A percentile compares a stretch with the other conserved stretches of the same genome.
These are phyloP conservation scores for Pseudochirops corinnae DNA, from an alignment of 2,797 vertebrate species.

Conservation along the genomic window DNA sequence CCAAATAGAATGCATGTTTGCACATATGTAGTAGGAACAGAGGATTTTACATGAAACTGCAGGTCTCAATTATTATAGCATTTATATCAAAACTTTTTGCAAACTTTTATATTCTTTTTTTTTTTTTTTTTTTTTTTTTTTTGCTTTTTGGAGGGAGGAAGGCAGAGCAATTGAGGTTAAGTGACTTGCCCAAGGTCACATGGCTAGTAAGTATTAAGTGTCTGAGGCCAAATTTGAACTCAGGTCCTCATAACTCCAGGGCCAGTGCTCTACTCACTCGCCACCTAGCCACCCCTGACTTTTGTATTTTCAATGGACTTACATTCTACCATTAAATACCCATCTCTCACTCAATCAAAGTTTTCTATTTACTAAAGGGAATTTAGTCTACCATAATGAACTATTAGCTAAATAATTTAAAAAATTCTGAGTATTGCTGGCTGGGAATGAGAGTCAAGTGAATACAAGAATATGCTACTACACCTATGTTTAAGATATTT, in stretches of 20 bases:
- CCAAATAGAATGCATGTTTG: not conserved
- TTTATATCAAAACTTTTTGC: not conserved
- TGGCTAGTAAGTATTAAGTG: no score
- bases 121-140: no score
- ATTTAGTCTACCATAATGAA: not conserved
- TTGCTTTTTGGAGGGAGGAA: no score
- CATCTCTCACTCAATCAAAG: not conserved
- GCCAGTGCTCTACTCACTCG: no score
- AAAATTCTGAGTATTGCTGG: not conserved
- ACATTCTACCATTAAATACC: not conserved
- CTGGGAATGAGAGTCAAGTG: not conserved
- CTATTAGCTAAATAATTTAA: not conserved
- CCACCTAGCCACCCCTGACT: no score
- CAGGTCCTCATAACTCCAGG: no score
- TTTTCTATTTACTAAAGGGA: not conserved
- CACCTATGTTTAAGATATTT: not conserved
- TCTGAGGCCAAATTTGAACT: no score
- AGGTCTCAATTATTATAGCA: not conserved
- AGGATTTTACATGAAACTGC: not conserved
- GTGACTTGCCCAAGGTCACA: no score
- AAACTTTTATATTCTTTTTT: not conserved
- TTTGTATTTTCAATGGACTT: not conserved
- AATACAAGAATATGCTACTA: not conserved
- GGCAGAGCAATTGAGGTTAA: no score
- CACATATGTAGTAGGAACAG: not conserved